Evolutionary conservation across 2,888 invertebrate genomes (phyloP).

Genomic region (Diaphora mendica): DNA sequence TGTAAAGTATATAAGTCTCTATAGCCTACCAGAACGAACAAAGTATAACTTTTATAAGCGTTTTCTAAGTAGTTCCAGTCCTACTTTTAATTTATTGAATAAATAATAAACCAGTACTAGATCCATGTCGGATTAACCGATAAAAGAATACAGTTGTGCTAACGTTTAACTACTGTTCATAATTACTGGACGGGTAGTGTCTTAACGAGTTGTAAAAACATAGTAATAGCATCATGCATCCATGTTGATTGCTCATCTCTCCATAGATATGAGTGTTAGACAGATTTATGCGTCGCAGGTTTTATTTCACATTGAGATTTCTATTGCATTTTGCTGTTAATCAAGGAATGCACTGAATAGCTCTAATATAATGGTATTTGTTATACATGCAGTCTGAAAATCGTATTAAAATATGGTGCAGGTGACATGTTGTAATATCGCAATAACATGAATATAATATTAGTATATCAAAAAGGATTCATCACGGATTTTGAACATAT

Average conservation of each 20-base stretch:
- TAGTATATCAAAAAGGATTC: slow-evolving; percentile 47
- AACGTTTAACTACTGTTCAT: slow-evolving; percentile 60
- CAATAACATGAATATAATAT: slow-evolving; percentile 33
- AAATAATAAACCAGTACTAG: slow-evolving; percentile 55
- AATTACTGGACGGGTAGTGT: slow-evolving; percentile 67
- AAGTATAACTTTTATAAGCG: slow-evolving; percentile 50
- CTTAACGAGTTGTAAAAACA: slow-evolving; percentile 62
- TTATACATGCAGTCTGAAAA: neutral
- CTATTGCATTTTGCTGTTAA: slow-evolving; percentile 1
- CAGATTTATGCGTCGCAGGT: slow-evolving; percentile 49
- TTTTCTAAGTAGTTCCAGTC: slow-evolving; percentile 51
- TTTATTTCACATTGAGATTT: slow-evolving; percentile 15
- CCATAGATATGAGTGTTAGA: slow-evolving; percentile 62
- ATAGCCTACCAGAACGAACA: slow-evolving; percentile 19
- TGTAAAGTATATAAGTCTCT: slow-evolving; percentile 2
- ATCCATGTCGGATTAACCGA: slow-evolving; percentile 57
- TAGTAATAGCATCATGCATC: slow-evolving; percentile 57
- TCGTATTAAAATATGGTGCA: neutral
- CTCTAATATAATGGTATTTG: neutral
- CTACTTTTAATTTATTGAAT: slow-evolving; percentile 56
- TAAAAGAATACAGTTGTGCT: slow-evolving; percentile 51
- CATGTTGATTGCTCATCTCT: slow-evolving; percentile 62
- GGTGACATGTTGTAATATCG: slow-evolving; percentile 15
- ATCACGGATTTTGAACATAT: slow-evolving; percentile 47
- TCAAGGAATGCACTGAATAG: slow-evolving; percentile 17